Evolutionary conservation across 1,140 invertebrate species (phyloP).

Genomic region (Lepidurus arcticus): DNA sequence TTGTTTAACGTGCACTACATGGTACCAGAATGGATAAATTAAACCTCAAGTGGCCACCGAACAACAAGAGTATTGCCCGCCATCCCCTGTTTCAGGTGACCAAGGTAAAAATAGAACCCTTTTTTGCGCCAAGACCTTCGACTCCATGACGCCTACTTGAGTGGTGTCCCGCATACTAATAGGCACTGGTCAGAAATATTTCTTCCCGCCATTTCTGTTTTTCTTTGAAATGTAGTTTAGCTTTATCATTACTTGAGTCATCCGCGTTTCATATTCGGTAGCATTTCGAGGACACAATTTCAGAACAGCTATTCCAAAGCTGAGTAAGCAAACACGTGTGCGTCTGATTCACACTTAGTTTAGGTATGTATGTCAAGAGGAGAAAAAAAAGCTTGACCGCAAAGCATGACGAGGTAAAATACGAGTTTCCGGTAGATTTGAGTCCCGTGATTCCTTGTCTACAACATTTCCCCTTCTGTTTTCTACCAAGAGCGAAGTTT

Average conservation of each 20-base stretch:
- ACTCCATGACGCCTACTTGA: neutral
- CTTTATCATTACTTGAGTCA: too few species aligned
- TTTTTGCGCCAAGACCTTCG: conserved; percentile 6
- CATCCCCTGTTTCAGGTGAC: conserved; percentile 34
- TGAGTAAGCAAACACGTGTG: neutral
- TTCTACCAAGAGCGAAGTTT: neutral
- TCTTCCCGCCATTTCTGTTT: too few species aligned
- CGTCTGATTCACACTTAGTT: neutral
- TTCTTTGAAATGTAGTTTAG: too few species aligned
- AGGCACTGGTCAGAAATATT: too few species aligned
- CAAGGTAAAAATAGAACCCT: conserved; percentile 24
- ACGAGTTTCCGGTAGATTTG: conserved; percentile 23
- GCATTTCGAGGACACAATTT: neutral
- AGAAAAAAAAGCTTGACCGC: neutral
- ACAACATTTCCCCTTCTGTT: neutral
- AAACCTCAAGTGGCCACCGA: conserved; percentile 25
- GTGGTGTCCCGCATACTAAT: neutral
- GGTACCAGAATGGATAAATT: conserved; percentile 19
- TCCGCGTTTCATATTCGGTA: too few species aligned
- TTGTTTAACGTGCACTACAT: neutral
- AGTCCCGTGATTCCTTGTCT: conserved; percentile 20
- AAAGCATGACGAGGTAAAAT: neutral
- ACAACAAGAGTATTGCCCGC: conserved; percentile 30
- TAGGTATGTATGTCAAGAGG: neutral
- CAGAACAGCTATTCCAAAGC: neutral